Conservation (phyloP, 1,140 invertebrate genomes). For the fruit fly (Drosophila melanogaster) region Release_6_plus_ISO1_MT NT_033779.5:21835501-21836000, state of each 20-base stretch:
- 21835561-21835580: conserved; percentile 92
- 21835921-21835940: conserved; percentile 89
- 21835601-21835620: conserved; percentile 90
- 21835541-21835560: conserved; percentile 88
- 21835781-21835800: conserved; percentile 54
- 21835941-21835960: conserved; percentile 85
- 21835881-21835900: conserved; percentile 84
- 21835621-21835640: conserved; percentile 88
- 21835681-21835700: conserved; percentile 84
- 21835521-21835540: conserved; percentile 91
- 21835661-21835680: conserved; percentile 32
- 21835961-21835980: conserved; percentile 87
- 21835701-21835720: conserved; percentile 87
- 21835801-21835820: conserved; percentile 58
- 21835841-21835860: conserved; percentile 49
- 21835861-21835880: conserved; percentile 47
- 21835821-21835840: conserved; percentile 64
- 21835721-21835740: conserved; percentile 72
- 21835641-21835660: conserved; percentile 16
- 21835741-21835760: conserved; percentile 42
- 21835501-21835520: conserved; percentile 95
- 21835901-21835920: conserved; percentile 88
- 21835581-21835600: conserved; percentile 93
- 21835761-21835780: conserved; percentile 53
- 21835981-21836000: conserved; percentile 86